phyloP scores from a whole-genome alignment of 2,797 vertebrate genomes.

The Myotis findleyi region DNA sequence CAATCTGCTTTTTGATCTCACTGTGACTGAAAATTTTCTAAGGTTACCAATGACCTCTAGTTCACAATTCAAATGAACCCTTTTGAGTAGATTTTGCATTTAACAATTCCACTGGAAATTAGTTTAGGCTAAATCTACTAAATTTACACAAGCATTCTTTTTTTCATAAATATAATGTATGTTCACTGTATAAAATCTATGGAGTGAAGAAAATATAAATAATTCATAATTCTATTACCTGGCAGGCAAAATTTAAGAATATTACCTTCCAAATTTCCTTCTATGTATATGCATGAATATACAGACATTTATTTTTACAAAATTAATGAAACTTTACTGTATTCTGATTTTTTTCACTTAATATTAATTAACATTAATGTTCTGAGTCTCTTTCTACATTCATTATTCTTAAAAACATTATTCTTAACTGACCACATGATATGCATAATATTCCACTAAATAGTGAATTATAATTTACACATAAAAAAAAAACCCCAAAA shows the following conservation, averaged over 20 bases:
- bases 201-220: background rate
- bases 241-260: background rate
- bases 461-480: background rate
- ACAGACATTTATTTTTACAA: background rate
- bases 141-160: background rate
- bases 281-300: background rate
- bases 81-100: background rate
- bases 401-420: background rate
- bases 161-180: conserved; percentile 28
- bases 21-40: background rate
- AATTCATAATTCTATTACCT: conserved; percentile 16
- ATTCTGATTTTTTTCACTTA: background rate
- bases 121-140: conserved; percentile 32
- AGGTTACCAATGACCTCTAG: background rate
- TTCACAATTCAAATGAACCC: background rate
- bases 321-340: background rate
- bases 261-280: conserved; percentile 35
- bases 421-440: background rate
- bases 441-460: background rate
- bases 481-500: background rate
- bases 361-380: background rate
- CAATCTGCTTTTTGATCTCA: conserved; percentile 29
- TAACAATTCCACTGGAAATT: conserved; percentile 6
- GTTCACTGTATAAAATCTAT: background rate
- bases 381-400: background rate